A percentile compares a stretch with the other conserved stretches of the same genome.
These are phyloP conservation scores for Apamea monoglypha DNA, from an alignment of 2,888 invertebrate species.

Conservation along the genomic window DNA sequence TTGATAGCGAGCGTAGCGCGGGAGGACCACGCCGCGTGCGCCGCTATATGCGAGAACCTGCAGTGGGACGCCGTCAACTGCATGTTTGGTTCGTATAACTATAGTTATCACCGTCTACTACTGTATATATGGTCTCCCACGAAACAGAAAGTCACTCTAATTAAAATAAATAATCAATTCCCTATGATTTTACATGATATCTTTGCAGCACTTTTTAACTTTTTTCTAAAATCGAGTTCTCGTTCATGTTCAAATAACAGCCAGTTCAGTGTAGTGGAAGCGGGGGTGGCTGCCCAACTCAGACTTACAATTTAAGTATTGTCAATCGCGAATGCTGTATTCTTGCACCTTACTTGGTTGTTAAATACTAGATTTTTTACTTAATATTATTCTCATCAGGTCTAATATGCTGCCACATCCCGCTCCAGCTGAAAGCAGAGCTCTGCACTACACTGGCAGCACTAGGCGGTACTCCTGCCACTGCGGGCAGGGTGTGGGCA, in stretches of 20 bases:
- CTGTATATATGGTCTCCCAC: not conserved
- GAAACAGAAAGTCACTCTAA: not conserved
- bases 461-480: conserved; percentile 94
- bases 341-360: not conserved
- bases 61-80: conserved; percentile 96
- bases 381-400: conserved; percentile 82
- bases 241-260: not conserved
- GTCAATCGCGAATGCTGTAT: not conserved
- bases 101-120: not conserved
- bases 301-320: no score
- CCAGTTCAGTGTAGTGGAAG: not conserved
- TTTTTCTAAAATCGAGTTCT: not conserved
- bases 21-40: conserved; percentile 94
- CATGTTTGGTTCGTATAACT: conserved; percentile 89
- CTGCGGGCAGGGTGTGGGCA: conserved; percentile 96
- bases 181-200: not conserved
- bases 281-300: no score
- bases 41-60: conserved; percentile 96
- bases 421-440: conserved; percentile 95
- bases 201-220: no score
- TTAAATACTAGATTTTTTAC: not conserved
- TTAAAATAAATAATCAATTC: not conserved
- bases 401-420: conserved; percentile 96
- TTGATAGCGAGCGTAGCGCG: conserved; percentile 95
- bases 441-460: conserved; percentile 94